Base-by-base conservation (phyloP, 2,797 vertebrate species). In the Notolepis coatsorum region DNA sequence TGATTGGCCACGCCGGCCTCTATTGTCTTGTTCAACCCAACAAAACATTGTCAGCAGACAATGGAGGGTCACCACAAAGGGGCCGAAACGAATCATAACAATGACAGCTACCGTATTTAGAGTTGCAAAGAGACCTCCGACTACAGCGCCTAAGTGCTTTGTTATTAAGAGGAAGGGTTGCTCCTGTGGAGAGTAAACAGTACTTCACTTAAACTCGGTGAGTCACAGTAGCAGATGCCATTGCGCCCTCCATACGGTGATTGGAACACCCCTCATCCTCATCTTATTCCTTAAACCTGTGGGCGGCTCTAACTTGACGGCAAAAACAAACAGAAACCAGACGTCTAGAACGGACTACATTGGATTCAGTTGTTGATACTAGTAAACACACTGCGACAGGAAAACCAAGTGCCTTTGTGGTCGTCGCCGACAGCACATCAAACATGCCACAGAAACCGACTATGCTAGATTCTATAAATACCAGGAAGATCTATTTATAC, bases 21-120 rank as follows among this genome's bases (percentile, higher is more conserved):
- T 71, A 79, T 88, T 86, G 84, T 86, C 76, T 74, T 58, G 72
- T 60, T 48, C 49, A 1, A 55, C 71, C 59, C 60, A 62, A 49
- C 52, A 76, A 74, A 78, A 82, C 66, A 47, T 59, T 57, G 65
- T 50, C 47, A 38, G 48, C 39, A 80, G 79, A 90, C 87, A 91
- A 90, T 89, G 65, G 76, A 65, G 56, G 73, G 77, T 86, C 80
- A 79, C 69, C 23, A 61, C 61, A 54, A 35, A 71, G 75, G n/a
- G 65, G 61, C 71, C 62, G 28, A 65, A 72, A 85, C 84, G 85
- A 88, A 87, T 88, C 75, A 77, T 57, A 85, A 89, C 82, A 89
- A 84, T 88, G 85, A 85, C 85, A 86, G 68, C 38, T 65, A 43
- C 50, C 49, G 57, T 89, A 90, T 87, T 86, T 90, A 91, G 86